Evolutionary conservation across 2,888 invertebrate genomes (phyloP), one percentile per base, ranked within the genome.

Genomic region (Chrysotoxum bicinctum): DNA sequence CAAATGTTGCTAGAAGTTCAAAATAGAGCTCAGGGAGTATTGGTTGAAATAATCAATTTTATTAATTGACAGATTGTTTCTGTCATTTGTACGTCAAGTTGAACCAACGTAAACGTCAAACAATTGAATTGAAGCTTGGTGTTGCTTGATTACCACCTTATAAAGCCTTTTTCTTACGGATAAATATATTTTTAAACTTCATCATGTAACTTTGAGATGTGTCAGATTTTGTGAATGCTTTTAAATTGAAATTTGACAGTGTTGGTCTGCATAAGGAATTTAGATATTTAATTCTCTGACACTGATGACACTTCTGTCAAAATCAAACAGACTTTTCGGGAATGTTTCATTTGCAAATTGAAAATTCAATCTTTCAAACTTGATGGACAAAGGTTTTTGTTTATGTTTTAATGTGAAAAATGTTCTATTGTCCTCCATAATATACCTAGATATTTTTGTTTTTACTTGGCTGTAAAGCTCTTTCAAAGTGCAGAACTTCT

Each of bases 401-500:
- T 26, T 5, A 26, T 3, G 3, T 3, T 26, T 43, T 16, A 16
- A n/a, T n/a, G 40, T 10, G 37, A 14, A 12, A 12, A 3, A 3
- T 19, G 8, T 10, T 21, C 48, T 21, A 1, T 48, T 21, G 21
- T 10, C 21, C n/a, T 45, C 8, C 2, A 16, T 16, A 9, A 7
- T 0, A 1, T n/a, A 43, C 8, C 16, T 43, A 16, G 4, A 0
- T 19, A 32, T 37, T 2, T n/a, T 23, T 7, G 21, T 5, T n/a
- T 21, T 8, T 1, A 21, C 23, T 37, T 62, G n/a, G 40, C 40
- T 60, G 23, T 60, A 26, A 37, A 37, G 37, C 62, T 62, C 26
- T n/a, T 12, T 26, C 7, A 64, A 70, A 43, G 10, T 16, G 3
- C 23, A 23, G 56, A 50, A 64, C 37, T 74, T 74, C 78, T 66